Percentiles rank a stretch among this genome's conserved stretches.
Conservation (phyloP, 2,797 vertebrate genomes). For the Orientallactaga sibirica region DNA sequence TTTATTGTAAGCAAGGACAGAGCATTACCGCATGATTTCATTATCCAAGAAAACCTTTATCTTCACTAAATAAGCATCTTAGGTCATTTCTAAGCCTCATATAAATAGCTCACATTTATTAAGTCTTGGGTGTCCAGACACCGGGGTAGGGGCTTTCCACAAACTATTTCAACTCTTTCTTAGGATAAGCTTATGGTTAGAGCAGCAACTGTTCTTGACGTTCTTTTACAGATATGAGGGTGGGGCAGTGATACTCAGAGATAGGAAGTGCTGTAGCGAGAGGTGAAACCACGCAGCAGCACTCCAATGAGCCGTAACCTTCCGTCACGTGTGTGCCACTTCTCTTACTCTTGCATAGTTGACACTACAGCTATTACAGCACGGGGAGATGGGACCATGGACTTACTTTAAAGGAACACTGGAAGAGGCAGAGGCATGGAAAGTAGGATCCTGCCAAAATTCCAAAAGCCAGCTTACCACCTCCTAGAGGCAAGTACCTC, state of each 20-base stretch:
- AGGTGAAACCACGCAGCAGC: not conserved
- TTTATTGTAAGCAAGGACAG: not conserved
- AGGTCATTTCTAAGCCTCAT: not conserved
- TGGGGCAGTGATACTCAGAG: not conserved
- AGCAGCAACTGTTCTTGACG: not conserved
- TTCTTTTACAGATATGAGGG: not conserved
- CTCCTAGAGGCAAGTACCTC: not conserved
- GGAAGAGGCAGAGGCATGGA: not conserved
- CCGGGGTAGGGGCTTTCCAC: not conserved
- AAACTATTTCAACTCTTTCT: not conserved
- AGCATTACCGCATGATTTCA: not conserved
- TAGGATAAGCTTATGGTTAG: not conserved
- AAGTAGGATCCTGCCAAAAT: not conserved
- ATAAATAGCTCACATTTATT: slow-evolving; percentile 31
- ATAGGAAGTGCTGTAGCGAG: not conserved
- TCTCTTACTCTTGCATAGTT: not conserved
- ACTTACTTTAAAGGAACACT: not conserved
- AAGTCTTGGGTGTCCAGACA: not conserved
- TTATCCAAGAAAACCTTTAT: slow-evolving; percentile 6
- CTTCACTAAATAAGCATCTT: slow-evolving; percentile 16
- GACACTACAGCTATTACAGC: not conserved
- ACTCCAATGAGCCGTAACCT: not conserved
- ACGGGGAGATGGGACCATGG: not conserved
- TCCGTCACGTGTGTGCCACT: too few species aligned
- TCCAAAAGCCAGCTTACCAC: not conserved